phyloP scores from a whole-genome alignment of 1,140 invertebrate species.

The Trinorchestia longiramus region DNA sequence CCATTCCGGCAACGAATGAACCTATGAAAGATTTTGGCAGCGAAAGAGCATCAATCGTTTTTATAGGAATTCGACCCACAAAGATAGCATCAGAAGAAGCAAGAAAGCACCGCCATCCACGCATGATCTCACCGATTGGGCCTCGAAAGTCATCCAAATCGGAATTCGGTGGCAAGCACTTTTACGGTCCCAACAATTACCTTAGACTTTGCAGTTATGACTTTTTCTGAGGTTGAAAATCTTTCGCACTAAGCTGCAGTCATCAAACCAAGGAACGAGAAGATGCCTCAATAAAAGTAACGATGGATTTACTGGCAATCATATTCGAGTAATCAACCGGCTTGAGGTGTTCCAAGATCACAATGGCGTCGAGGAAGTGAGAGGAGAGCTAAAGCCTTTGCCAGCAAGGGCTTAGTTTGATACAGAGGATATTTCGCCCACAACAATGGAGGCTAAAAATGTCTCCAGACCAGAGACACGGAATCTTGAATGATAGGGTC shows the following conservation, averaged over 20 bases:
- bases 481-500: not conserved
- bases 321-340: not conserved
- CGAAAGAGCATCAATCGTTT: not conserved
- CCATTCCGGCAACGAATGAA: no score
- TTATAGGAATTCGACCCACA: not conserved
- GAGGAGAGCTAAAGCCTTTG: not conserved
- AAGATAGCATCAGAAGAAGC: not conserved
- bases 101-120: not conserved
- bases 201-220: not conserved
- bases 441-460: conserved; percentile 24
- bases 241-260: not conserved
- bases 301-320: not conserved
- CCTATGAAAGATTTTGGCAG: not conserved
- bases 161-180: not conserved
- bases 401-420: not conserved
- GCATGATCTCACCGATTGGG: not conserved
- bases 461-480: not conserved
- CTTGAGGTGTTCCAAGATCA: conserved; percentile 1
- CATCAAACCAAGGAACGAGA: not conserved
- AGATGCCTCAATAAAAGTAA: conserved; percentile 13
- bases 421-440: conserved; percentile 4
- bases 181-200: not conserved
- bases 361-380: not conserved
- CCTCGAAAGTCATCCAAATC: not conserved
- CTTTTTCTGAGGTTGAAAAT: not conserved